Evolutionary conservation across 2,113 vertebrate species (phyloP), one percentile per base, ranked within the genome.

Genomic region (Prionailurus bengalensis): DNA sequence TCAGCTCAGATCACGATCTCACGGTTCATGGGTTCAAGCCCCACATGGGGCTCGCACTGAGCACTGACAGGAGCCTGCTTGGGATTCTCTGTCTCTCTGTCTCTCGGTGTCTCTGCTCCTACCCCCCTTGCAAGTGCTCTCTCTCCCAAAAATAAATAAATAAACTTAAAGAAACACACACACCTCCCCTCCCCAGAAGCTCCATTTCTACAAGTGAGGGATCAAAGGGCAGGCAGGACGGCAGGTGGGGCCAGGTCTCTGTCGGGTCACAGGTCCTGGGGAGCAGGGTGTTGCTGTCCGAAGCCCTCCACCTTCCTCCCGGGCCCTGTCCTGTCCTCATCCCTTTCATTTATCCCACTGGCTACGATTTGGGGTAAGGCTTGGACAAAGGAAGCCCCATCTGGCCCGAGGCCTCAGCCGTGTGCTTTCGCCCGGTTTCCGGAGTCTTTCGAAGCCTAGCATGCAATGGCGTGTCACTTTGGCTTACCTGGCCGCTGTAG

Each of bases 391-490:
- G 23, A 25, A 42, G 55, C 21, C 21, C 25, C 9, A 0, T 21
- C 2, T 0, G 19, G 83, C 73, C 89, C 13, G 39, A 29, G 42
- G 36, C 31, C 74, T 73, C 16, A 21, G 53, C 51, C 16, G 16
- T 25, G 3, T 0, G 14, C 51, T 58, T 23, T 65, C 29, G 17
- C 39, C 61, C 81, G 42, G 4, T 66, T 80, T 76, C 25, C 66
- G 36, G 36, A 71, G 55, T 12, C 27, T 63, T 81, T 13, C 0
- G 0, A 4, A 78, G 21, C 36, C 51, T 42, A 42, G 58, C 29
- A 63, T 25, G 12, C 48, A 21, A 23, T 3, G 7, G 3, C 3
- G 1, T 0, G 1, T 29, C 16, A 25, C 5, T 36, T 23, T 6
- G 4, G 19, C 4, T 82, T 36, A 61, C 31, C 13, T 5, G 5